Percentiles rank a stretch among this genome's conserved stretches.
These are phyloP conservation scores for Acanthoscelides obtectus DNA, from an alignment of 2,888 invertebrate species.

Conservation along the genomic window DNA sequence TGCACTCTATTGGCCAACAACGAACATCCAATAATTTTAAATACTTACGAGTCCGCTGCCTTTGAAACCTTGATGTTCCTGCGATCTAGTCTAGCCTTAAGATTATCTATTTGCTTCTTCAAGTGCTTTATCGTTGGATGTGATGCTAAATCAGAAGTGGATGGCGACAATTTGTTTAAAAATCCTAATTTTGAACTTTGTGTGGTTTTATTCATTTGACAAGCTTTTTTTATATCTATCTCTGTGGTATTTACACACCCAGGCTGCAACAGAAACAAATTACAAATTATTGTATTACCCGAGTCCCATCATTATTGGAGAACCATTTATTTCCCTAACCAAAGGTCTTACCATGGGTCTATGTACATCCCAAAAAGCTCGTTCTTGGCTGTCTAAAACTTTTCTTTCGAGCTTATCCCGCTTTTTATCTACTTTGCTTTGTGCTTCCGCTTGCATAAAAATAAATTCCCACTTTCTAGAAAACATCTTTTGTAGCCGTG, in stretches of 20 bases:
- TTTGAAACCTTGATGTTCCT: constrained; percentile 89
- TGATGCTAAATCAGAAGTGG: constrained; percentile 43
- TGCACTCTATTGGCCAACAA: too few species aligned
- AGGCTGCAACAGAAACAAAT: constrained; percentile 58
- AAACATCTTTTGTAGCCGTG: constrained; percentile 97
- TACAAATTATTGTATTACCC: too few species aligned
- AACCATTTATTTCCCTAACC: too few species aligned
- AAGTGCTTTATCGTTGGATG: constrained; percentile 46
- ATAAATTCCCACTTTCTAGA: constrained; percentile 99
- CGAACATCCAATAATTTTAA: neutral
- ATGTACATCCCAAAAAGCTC: constrained; percentile 99
- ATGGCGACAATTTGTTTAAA: constrained; percentile 55
- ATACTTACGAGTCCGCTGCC: constrained; percentile 86
- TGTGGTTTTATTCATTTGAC: constrained; percentile 56
- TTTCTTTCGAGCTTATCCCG: constrained; percentile 96
- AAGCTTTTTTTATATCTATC: constrained; percentile 95
- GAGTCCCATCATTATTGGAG: too few species aligned
- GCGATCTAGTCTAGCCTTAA: constrained; percentile 77
- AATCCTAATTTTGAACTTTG: constrained; percentile 47
- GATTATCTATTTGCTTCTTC: constrained; percentile 65
- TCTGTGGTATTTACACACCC: constrained; percentile 99
- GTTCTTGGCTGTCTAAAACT: constrained; percentile 96
- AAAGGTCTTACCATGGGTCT: constrained; percentile 80
- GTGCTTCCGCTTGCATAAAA: constrained; percentile 95
- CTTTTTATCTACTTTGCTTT: constrained; percentile 96